Evolutionary conservation across 2,888 invertebrate species (phyloP), one percentile per base, ranked within the genome.

Genomic region (Dromius quadrimaculatus): DNA sequence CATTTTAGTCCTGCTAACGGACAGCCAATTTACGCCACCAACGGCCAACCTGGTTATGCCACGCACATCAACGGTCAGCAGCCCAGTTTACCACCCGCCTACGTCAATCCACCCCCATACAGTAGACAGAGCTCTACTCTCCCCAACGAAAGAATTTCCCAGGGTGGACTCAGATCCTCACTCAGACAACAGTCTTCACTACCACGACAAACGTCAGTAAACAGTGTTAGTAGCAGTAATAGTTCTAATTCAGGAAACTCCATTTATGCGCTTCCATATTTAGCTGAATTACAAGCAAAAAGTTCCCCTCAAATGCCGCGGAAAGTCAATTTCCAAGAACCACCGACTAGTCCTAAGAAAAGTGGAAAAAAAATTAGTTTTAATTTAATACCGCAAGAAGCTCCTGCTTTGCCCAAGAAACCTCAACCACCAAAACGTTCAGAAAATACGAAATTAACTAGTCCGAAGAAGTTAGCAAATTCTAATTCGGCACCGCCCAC

Each of bases 371-470:
- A 90, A 78, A 89, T 90, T 72, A 83, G 87, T 2, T 90, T 90
- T 75, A 89, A 88, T 79, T 78, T 90, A 50, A 81, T 83, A 3
- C 83, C 84, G 1, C 83, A 84, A 66, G 85, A 85, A 72, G 83
- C 84, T 5, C 89, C 89, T 0, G 84, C 87, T 0, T 83, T 90
- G 4, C 90, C 90, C 0, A 85, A 87, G 61, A 90, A 89, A 75
- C 92, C 93, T 0, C 83, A 87, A 73, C 91, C 93, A 19, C 93
- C 93, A 0, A 90, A 90, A 75, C 86, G 94, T 32, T 89, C 91
- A 70, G 93, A 93, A 76, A 87, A 87, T 74, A 92, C 92, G 0
- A 86, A 88, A 50, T 83, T 92, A 1, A 88, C 93, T 1, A 92
- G 92, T 5, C 93, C 92, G 2, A 92, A 92, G 79, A 91, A 92